Percentiles rank a stretch among this genome's conserved stretches.
These are phyloP conservation scores for Dipodomys stephensi DNA, from an alignment of 2,113 vertebrate species.

Conservation along the genomic window DNA sequence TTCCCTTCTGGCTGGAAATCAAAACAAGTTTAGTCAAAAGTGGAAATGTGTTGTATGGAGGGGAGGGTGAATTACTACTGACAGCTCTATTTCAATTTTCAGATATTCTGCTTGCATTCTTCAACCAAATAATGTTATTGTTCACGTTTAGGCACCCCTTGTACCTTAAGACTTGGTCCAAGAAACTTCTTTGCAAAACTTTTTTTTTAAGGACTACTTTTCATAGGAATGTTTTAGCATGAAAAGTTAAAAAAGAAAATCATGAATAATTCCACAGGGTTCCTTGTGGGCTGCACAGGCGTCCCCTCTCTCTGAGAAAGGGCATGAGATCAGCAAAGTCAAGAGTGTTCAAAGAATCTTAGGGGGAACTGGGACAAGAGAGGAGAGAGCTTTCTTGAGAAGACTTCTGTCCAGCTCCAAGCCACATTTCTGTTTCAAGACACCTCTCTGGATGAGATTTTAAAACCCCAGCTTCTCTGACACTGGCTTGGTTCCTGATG, in stretches of 20 bases:
- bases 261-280: constrained; percentile 72
- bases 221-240: constrained; percentile 61
- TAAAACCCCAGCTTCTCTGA: constrained; percentile 40
- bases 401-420: constrained; percentile 69
- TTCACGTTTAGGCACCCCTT: constrained; percentile 60
- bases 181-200: constrained; percentile 60
- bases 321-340: constrained; percentile 66
- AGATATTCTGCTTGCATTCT: constrained; percentile 70
- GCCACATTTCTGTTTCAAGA: constrained; percentile 76
- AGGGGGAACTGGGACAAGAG: constrained; percentile 39
- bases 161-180: not conserved
- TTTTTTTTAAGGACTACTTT: constrained; percentile 58
- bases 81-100: constrained; percentile 85
- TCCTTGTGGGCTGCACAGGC: constrained; percentile 44
- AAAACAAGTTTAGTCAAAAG: constrained; percentile 88
- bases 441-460: constrained; percentile 72
- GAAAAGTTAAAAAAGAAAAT: constrained; percentile 68
- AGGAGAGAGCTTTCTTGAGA: constrained; percentile 54
- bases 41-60: constrained; percentile 80
- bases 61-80: constrained; percentile 77
- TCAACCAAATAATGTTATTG: constrained; percentile 80
- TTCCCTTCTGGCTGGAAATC: constrained; percentile 87
- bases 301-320: constrained; percentile 68
- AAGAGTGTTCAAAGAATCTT: constrained; percentile 67
- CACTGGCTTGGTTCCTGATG: constrained; percentile 68